These are phyloP conservation scores for Mionectes macconnelli DNA, from an alignment of 2,113 vertebrate species.

Conservation along the genomic window DNA sequence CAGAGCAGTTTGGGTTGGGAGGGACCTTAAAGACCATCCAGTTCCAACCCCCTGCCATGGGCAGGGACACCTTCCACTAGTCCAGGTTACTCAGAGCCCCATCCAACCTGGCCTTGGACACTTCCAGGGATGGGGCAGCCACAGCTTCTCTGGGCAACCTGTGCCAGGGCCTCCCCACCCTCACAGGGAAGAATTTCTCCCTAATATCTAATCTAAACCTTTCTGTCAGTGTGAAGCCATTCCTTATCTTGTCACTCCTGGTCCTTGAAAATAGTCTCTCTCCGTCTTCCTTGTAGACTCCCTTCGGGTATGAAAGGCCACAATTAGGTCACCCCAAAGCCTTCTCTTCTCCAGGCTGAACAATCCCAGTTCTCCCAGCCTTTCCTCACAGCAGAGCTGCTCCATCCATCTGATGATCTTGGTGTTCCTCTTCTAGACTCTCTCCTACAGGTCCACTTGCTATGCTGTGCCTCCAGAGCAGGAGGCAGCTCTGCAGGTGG, in stretches of 20 bases:
- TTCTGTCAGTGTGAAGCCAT: background rate
- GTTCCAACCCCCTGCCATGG: background rate
- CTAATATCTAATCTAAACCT: background rate
- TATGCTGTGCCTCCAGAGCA: background rate
- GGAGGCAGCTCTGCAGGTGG: too few relatives aligned
- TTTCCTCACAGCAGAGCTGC: too few relatives aligned
- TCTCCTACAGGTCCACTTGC: background rate
- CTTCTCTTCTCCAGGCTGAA: background rate
- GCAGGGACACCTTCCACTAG: background rate
- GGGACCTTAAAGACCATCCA: background rate
- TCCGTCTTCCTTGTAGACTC: background rate
- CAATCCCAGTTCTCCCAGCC: background rate
- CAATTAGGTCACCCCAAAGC: background rate
- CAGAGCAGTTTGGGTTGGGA: background rate
- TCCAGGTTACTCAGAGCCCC: background rate
- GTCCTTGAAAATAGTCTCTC: background rate
- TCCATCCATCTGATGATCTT: background rate
- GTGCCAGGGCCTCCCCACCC: background rate
- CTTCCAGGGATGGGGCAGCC: background rate
- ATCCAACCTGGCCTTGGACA: background rate
- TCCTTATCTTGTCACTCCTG: background rate
- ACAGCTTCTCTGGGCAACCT: background rate
- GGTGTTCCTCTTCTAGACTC: background rate
- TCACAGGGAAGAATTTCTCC: background rate
- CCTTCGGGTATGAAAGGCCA: background rate